These are phyloP conservation scores for Drosophila formosana DNA, from an alignment of 2,888 invertebrate genomes.

Conservation along the genomic window DNA sequence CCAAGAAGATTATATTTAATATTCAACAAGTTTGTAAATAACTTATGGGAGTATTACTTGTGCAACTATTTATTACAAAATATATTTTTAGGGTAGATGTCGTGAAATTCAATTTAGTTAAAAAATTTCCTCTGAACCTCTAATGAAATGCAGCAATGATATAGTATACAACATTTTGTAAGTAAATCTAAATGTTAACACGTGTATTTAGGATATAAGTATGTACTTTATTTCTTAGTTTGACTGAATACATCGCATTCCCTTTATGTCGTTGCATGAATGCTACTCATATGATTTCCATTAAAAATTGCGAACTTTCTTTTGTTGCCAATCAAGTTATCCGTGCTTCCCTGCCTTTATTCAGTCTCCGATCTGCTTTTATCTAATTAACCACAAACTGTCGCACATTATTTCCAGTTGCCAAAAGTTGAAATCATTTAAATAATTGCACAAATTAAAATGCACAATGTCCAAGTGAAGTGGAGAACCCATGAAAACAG, in stretches of 20 bases:
- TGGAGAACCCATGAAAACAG: constrained; percentile 15
- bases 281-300: constrained; percentile 4
- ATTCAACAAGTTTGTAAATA: too few relatives aligned
- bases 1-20: too few relatives aligned
- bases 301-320: constrained; percentile 11
- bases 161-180: too few relatives aligned
- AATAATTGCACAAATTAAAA: constrained; percentile 67
- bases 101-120: too few relatives aligned
- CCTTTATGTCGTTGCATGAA: not conserved
- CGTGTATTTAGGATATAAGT: too few relatives aligned
- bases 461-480: constrained; percentile 28
- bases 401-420: constrained; percentile 11
- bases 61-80: too few relatives aligned
- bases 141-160: too few relatives aligned
- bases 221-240: too few relatives aligned
- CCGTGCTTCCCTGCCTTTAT: constrained; percentile 18
- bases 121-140: too few relatives aligned
- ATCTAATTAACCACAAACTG: constrained; percentile 52
- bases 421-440: constrained; percentile 42
- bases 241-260: not conserved
- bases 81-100: too few relatives aligned
- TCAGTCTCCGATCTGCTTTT: constrained; percentile 19
- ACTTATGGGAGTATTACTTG: too few relatives aligned
- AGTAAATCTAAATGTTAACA: too few relatives aligned
- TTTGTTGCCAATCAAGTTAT: constrained; percentile 2